Conservation (phyloP, 37 sponge, comb jelly and placozoan genomes). For the Hexactinellida sp. region DNA sequence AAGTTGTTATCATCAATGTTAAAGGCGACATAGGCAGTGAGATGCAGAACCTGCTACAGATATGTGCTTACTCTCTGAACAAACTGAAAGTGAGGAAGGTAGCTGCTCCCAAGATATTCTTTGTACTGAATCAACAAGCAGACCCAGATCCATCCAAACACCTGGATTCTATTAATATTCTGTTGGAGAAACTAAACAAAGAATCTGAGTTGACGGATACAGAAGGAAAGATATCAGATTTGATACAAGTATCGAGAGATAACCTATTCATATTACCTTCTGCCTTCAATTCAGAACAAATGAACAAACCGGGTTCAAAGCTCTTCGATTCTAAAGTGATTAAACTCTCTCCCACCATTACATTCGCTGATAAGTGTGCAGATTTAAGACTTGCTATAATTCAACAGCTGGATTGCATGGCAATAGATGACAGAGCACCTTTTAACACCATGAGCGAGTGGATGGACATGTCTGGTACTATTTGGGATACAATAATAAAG, state of each 20-base stretch:
- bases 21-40: slow-evolving; percentile 4
- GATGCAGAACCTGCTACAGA: background rate
- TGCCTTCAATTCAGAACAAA: background rate
- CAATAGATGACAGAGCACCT: background rate
- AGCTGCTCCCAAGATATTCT: background rate
- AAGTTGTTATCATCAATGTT: background rate
- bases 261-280: slow-evolving; percentile 6
- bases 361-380: background rate
- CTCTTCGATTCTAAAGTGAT: background rate
- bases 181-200: background rate
- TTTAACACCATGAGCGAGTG: background rate
- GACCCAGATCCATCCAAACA: background rate
- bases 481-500: slow-evolving; percentile 10
- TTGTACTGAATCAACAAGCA: slow-evolving; percentile 13
- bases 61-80: background rate
- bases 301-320: background rate
- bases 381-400: background rate
- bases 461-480: background rate
- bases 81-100: background rate
- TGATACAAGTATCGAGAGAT: background rate
- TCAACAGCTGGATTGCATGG: background rate
- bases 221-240: background rate
- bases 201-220: background rate
- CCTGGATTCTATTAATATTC: background rate
- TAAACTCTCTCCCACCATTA: background rate